Evolutionary conservation across 2,113 vertebrate species (phyloP).

Genomic region (Coreoperca whiteheadi): DNA sequence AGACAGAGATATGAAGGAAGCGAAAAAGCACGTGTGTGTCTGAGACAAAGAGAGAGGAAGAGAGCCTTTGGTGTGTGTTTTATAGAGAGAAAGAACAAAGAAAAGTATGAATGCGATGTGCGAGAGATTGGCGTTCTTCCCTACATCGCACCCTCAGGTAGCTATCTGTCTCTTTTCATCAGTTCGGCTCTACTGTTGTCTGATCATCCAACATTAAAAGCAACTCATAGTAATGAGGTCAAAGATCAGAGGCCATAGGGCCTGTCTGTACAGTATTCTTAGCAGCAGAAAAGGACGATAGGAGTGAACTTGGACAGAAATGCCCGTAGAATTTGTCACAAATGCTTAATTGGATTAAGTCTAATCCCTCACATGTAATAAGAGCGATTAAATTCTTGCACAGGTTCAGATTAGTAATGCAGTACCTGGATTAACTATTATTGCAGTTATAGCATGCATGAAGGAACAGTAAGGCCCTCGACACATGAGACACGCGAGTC

Average conservation of each 20-base stretch:
- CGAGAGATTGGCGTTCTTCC: background rate
- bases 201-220: background rate
- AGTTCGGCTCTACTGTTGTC: background rate
- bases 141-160: background rate
- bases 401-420: conserved; percentile 2
- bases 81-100: background rate
- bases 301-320: background rate
- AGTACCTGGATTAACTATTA: conserved; percentile 1
- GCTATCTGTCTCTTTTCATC: background rate
- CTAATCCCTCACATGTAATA: conserved; percentile 4
- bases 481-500: background rate
- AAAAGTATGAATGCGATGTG: background rate
- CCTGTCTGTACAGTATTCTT: background rate
- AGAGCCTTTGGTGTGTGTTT: conserved; percentile 2
- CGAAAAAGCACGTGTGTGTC: conserved; percentile 1
- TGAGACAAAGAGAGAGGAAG: background rate
- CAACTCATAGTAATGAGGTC: background rate
- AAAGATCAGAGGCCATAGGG: background rate
- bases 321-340: background rate
- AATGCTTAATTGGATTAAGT: conserved; percentile 12
- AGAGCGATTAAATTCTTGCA: conserved; percentile 1
- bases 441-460: background rate
- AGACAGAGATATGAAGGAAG: background rate
- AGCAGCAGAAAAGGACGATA: too few relatives aligned
- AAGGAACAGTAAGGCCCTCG: background rate